Base-by-base conservation (phyloP, 2,113 vertebrate genomes). In the Felis chaus region DNA sequence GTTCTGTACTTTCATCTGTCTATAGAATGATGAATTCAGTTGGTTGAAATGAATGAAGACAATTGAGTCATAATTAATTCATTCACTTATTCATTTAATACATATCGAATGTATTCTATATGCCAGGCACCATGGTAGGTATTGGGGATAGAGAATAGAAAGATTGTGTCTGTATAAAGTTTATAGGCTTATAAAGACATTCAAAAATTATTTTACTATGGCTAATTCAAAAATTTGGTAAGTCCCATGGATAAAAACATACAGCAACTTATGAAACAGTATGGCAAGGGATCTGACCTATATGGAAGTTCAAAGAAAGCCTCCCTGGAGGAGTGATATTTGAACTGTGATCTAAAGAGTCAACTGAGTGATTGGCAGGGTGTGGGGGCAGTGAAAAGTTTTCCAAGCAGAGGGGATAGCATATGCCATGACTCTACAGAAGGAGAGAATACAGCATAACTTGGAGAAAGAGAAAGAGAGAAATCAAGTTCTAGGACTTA, bases 1-100 rank as follows among this genome's bases (percentile, higher is more conserved):
- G 33, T 96, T 95, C 92, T 83, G n/a, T 94, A 89, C 57, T 87
- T 94, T 57, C 36, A 71, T 92, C 68, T 96, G 84, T 80, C 73
- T 31, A 92, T 90, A 93, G n/a, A 31, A 92, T 82, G 50, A 83
- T 80, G 45, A 45, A 45, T 45, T 45, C 45, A 45, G 45, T 45
- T 33, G 18, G 2, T 63, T 71, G 21, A 91, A 89, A 92, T 92
- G 79, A 92, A 92, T 91, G 33, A 83, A 84, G n/a, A 53, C 45
- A 95, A 63, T 21, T 85, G 57, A 93, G 21, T 93, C 74, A 96
- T 80, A 5, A 79, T 85, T 95, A 4, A 93, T 73, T 83, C 1
- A 71, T 73, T 96, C 6, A 73, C 79, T 85, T 10, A 80, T 63
- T 95, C 61, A 95, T 68, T 93, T 31, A 90, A 91, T 23, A 78